phyloP scores from a whole-genome alignment of 2,888 invertebrate species.

The Latrodectus hesperus region DNA sequence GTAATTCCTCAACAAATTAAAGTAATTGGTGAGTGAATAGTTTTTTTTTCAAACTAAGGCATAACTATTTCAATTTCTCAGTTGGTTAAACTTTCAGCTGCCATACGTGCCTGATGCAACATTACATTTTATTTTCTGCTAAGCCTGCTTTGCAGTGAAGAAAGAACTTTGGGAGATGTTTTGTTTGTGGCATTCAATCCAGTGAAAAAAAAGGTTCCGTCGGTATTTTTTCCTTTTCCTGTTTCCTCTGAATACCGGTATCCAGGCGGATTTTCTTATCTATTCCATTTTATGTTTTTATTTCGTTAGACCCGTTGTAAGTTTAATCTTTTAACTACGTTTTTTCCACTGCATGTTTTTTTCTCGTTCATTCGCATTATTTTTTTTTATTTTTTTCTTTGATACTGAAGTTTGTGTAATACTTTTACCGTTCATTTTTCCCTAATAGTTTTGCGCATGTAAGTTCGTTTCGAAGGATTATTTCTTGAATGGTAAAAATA shows the following conservation, averaged over 20 bases:
- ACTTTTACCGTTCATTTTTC: conserved; percentile 35
- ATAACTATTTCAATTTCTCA: conserved; percentile 61
- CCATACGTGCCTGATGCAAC: conserved; percentile 54
- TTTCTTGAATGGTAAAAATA: background rate
- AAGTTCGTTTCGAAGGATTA: conserved; percentile 39
- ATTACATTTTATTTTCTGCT: conserved; percentile 52
- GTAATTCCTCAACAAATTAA: background rate
- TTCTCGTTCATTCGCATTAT: background rate
- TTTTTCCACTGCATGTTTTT: conserved; percentile 32
- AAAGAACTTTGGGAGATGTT: conserved; percentile 16
- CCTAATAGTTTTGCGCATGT: conserved; percentile 44
- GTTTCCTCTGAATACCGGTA: conserved; percentile 10
- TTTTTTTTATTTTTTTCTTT: conserved; percentile 19
- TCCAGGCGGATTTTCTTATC: conserved; percentile 60
- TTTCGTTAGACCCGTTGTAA: conserved; percentile 51
- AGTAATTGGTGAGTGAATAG: background rate
- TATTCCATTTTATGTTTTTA: conserved; percentile 49
- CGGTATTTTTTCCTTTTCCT: conserved; percentile 10
- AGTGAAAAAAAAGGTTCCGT: conserved; percentile 16
- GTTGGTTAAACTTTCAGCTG: conserved; percentile 62
- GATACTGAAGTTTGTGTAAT: conserved; percentile 27
- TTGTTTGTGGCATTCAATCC: conserved; percentile 49
- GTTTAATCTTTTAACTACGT: conserved; percentile 67
- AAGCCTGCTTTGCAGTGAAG: conserved; percentile 32
- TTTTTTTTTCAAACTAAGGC: conserved; percentile 38